A percentile compares a stretch with the other conserved stretches of the same genome.
Evolutionary conservation across 1,140 invertebrate genomes (phyloP).

Genomic region (Neodiprion pinetum): DNA sequence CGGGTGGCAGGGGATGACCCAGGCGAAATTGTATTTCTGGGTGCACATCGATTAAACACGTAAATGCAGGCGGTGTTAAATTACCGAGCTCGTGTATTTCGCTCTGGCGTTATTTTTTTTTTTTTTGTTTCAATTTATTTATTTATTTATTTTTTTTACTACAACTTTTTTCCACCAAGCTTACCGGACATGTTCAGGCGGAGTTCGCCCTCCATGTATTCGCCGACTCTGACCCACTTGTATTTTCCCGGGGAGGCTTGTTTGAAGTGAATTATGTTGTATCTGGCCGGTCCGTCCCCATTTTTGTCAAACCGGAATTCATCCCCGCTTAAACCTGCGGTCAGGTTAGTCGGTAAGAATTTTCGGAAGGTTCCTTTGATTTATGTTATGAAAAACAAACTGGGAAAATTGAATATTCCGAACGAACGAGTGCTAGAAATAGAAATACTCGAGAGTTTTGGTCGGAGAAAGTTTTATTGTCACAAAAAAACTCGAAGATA

Average conservation of each 20-base stretch:
- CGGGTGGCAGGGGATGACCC: conserved; percentile 76
- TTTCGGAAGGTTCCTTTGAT: not conserved
- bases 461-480: too few species aligned
- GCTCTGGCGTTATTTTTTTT: not conserved
- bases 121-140: too few species aligned
- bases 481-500: too few species aligned
- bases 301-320: conserved; percentile 88
- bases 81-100: too few species aligned
- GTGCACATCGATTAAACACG: conserved; percentile 14
- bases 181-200: conserved; percentile 82
- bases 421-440: not conserved
- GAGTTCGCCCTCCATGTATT: conserved; percentile 81
- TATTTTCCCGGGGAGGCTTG: conserved; percentile 77
- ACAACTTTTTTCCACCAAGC: conserved; percentile 24
- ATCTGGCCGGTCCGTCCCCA: conserved; percentile 91
- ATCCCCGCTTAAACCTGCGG: conserved; percentile 83
- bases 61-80: too few species aligned
- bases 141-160: too few species aligned
- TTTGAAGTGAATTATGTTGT: conserved; percentile 96
- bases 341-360: conserved; percentile 25
- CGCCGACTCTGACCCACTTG: conserved; percentile 86
- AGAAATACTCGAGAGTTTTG: too few species aligned
- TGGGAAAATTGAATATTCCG: not conserved
- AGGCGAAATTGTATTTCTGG: conserved; percentile 84
- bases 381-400: conserved; percentile 1